Evolutionary conservation across 2,797 vertebrate species (phyloP).

Genomic region (Ficedula albicollis): DNA sequence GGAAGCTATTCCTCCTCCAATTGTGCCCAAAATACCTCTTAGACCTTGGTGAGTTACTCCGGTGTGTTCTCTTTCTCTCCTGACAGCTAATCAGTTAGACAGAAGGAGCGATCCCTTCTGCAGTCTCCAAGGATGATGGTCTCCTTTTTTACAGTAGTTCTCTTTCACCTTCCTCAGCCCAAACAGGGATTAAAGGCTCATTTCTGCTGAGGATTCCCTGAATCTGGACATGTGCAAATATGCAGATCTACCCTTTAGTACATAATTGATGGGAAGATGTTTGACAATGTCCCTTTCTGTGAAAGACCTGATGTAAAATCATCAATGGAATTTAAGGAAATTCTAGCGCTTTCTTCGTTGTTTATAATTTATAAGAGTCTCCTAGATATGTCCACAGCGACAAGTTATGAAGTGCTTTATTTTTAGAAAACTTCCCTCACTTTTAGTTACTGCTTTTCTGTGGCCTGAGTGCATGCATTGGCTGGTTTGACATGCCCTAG

Average conservation of each 20-base stretch:
- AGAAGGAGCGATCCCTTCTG: neutral
- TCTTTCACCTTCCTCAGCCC: neutral
- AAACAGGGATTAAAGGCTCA: neutral
- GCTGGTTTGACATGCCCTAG: neutral
- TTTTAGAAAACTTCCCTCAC: neutral
- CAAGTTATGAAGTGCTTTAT: neutral
- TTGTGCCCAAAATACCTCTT: neutral
- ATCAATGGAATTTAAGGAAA: neutral
- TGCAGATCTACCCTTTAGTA: neutral
- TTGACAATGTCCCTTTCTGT: neutral
- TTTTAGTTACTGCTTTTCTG: neutral
- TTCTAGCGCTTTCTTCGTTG: neutral
- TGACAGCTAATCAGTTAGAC: neutral
- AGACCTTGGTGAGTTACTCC: neutral
- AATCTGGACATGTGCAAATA: neutral
- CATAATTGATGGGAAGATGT: neutral
- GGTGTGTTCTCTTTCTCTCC: neutral
- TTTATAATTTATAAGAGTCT: neutral
- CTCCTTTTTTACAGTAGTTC: neutral
- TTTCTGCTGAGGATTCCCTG: neutral
- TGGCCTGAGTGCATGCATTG: neutral
- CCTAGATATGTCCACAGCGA: neutral
- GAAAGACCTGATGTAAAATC: neutral
- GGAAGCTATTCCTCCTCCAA: neutral
- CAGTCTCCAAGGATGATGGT: neutral